Conservation (phyloP, 2,888 invertebrate species). For the Drosophila prolongata region DNA sequence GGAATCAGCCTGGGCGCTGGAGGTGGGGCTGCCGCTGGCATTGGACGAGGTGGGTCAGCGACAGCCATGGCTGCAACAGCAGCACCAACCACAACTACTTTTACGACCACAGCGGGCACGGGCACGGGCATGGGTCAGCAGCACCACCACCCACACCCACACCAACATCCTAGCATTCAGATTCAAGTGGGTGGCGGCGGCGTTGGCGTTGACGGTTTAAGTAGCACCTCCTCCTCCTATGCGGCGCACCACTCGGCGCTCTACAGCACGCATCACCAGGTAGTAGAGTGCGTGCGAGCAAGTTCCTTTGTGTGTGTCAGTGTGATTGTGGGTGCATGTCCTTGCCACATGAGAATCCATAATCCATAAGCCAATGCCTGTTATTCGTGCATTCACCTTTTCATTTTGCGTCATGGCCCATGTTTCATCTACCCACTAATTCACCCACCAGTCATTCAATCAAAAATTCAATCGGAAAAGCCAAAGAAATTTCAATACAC, state of each 20-base stretch:
- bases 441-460: constrained; percentile 30
- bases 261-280: constrained; percentile 84
- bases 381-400: constrained; percentile 47
- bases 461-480: constrained; percentile 16
- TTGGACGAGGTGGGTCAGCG: constrained; percentile 81
- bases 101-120: constrained; percentile 50
- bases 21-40: constrained; percentile 50
- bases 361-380: constrained; percentile 33
- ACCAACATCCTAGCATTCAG: constrained; percentile 64
- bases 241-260: constrained; percentile 74
- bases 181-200: constrained; percentile 55
- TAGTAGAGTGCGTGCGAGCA: constrained; percentile 73
- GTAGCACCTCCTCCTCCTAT: constrained; percentile 62
- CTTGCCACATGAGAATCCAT: constrained; percentile 20
- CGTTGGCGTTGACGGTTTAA: constrained; percentile 62
- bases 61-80: constrained; percentile 53
- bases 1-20: constrained; percentile 42
- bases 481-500: constrained; percentile 28
- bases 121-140: constrained; percentile 53
- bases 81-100: constrained; percentile 53
- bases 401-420: constrained; percentile 51
- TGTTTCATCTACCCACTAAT: constrained; percentile 38
- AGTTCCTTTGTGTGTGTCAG: constrained; percentile 37
- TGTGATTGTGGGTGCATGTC: constrained; percentile 33
- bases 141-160: constrained; percentile 53